Evolutionary conservation across 1,140 invertebrate genomes (phyloP).

Genomic region (Caerostris extrusa): DNA sequence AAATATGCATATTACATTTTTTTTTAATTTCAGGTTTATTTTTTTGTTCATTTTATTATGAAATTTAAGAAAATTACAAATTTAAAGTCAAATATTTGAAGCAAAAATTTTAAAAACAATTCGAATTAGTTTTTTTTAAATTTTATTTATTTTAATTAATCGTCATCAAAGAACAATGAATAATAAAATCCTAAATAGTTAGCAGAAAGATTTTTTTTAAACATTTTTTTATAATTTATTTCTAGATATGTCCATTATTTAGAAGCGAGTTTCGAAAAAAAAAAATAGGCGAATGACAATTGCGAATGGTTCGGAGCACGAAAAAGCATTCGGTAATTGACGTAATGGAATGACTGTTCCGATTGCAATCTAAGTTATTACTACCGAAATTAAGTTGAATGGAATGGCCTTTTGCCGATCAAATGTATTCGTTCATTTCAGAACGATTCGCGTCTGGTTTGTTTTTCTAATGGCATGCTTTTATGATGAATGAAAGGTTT

Average conservation of each 20-base stretch:
- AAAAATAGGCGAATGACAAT: not conserved
- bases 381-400: not conserved
- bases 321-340: not conserved
- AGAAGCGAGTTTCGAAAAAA: not conserved
- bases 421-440: not conserved
- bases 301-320: not conserved
- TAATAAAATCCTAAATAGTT: no score
- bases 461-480: not conserved
- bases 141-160: no score
- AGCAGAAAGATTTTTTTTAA: no score
- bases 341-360: not conserved
- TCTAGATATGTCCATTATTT: not conserved
- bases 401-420: not conserved
- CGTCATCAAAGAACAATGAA: no score
- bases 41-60: no score
- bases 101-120: no score
- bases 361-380: constrained; percentile 2
- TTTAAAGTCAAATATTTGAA: no score
- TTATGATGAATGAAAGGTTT: not conserved
- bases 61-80: no score
- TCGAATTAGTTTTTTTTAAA: no score
- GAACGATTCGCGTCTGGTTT: not conserved
- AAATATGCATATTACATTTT: no score
- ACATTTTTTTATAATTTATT: no score
- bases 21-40: no score